These are phyloP conservation scores for Herpailurus yagouaroundi DNA, from an alignment of 2,113 vertebrate species.

Conservation along the genomic window DNA sequence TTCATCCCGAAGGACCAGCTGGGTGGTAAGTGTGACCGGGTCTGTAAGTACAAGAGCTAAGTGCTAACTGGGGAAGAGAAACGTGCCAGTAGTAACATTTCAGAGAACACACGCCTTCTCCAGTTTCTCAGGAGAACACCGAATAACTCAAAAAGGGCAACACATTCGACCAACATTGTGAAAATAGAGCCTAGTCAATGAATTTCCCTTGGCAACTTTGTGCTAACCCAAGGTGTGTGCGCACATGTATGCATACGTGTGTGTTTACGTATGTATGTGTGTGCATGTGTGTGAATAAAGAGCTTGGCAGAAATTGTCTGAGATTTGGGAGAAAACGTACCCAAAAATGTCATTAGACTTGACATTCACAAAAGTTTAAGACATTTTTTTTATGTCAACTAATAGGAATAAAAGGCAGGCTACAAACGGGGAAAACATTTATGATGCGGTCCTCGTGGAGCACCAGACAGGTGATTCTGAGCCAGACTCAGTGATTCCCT, in stretches of 20 bases:
- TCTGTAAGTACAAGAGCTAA: background rate
- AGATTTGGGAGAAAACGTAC: background rate
- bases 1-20: background rate
- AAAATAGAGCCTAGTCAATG: background rate
- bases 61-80: fast-evolving
- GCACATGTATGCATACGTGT: too few relatives aligned
- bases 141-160: background rate
- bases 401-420: background rate
- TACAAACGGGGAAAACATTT: background rate
- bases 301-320: background rate
- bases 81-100: background rate
- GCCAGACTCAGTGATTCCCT: background rate
- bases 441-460: background rate
- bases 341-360: background rate
- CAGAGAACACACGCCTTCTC: background rate
- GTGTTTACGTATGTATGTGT: background rate
- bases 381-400: background rate
- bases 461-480: background rate
- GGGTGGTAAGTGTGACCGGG: fast-evolving
- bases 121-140: background rate
- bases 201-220: background rate
- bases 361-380: background rate
- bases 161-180: background rate
- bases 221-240: background rate
- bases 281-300: too few relatives aligned